Evolutionary conservation across 1,140 invertebrate species (phyloP), one percentile per base, ranked within the genome.

Genomic region (Drosophila arizonae): DNA sequence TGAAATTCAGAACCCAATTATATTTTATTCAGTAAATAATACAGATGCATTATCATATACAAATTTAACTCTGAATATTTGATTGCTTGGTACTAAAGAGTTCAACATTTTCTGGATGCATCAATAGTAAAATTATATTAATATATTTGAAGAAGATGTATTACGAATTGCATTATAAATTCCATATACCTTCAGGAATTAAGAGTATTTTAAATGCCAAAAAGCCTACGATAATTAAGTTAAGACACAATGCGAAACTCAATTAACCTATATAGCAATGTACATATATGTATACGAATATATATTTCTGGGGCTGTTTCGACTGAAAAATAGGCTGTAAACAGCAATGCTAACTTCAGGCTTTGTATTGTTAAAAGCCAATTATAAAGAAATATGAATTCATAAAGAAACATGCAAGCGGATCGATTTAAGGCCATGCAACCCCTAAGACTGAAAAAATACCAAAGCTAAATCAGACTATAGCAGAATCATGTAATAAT

Each of bases 181-280:
- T 13, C 0, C 26, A 24, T 5, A 6, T 57, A 36, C 4, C 39
- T 24, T 28, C 11, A 5, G 3, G 4, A 6, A 3, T 1, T 39
- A 39, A 39, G 36, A 1, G 21, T 43, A 39, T 24, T 9, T 11
- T 39, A 41, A 13, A 41, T n/a, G 54, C 5, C 54, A 6, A 56
- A n/a, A 56, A 43, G 54, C 21, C 36, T n/a, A 9, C 8, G 26
- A 10, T 45, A 57, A 57, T 57, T 45, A 28, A 45, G 39, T 57
- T 57, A 45, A 57, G n/a, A 13, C 4, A 17, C 39, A 45, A 45
- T 57, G 39, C 2, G 2, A 28, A 26, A 43, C 13, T n/a, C 28
- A 57, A 57, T 57, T 57, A 43, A 45, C 55, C 55, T 11, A 28
- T 15, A 15, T 57, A 41, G 17, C 17, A 56, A 4, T n/a, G 33